These are phyloP conservation scores for Spea hammondii DNA, from an alignment of 2,797 vertebrate species.

Conservation along the genomic window DNA sequence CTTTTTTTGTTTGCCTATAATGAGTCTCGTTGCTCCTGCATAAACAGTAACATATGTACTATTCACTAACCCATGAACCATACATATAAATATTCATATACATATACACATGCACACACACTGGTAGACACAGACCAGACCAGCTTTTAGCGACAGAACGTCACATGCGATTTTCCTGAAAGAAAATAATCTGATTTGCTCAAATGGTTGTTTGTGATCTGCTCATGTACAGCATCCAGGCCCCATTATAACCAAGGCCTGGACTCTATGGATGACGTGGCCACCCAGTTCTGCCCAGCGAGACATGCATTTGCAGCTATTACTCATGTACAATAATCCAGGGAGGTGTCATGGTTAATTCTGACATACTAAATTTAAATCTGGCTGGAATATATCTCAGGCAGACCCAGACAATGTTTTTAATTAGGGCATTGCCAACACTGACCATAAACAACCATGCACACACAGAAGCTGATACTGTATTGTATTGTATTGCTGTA, in stretches of 20 bases:
- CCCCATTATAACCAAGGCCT: background rate
- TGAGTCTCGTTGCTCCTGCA: constrained; percentile 1
- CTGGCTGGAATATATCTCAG: no score
- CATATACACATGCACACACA: background rate
- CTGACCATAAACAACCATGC: no score
- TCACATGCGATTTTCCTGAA: background rate
- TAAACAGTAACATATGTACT: constrained; percentile 8
- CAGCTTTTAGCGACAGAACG: background rate
- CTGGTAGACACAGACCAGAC: constrained; percentile 6
- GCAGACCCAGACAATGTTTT: no score
- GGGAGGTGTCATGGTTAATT: no score
- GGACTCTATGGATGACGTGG: background rate
- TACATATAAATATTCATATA: background rate
- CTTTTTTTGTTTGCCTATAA: background rate
- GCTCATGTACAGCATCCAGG: background rate
- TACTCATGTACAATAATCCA: no score
- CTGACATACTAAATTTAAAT: no score
- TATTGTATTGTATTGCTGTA: no score
- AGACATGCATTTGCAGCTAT: background rate
- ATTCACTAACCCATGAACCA: background rate
- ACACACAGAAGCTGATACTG: no score
- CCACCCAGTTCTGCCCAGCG: background rate
- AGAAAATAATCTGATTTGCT: background rate
- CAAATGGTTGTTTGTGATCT: background rate
- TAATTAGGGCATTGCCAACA: no score